Evolutionary conservation across 2,888 invertebrate species (phyloP), one percentile per base, ranked within the genome.

Genomic region (Octonoba sinensis): DNA sequence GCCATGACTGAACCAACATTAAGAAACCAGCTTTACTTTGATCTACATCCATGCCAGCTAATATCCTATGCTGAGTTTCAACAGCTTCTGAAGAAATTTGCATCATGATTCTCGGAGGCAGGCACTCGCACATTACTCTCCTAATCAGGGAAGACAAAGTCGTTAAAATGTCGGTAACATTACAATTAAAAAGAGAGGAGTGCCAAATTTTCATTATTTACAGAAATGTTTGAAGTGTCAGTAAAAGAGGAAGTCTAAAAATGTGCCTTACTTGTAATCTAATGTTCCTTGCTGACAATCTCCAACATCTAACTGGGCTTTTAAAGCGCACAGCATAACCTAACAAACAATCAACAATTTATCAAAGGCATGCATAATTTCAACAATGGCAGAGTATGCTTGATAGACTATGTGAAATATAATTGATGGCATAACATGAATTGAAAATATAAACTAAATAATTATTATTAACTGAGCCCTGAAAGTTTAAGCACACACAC

Each of bases 241-340:
- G 1, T 36, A 36, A 36, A 36, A 36, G 36, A 36, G 11, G 36
- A 36, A 36, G 11, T 36, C 36, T 8, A 36, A 36, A 36, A 6
- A 36, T 36, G 6, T 36, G 3, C 36, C 36, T 92, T 67, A 85
- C 85, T 84, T 84, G 65, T 85, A 85, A 77, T 85, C 85, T 49
- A 83, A 83, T 47, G 77, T 72, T 59, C 84, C 87, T 67, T 87
- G 85, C 70, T 87, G 87, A 84, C 87, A 94, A 89, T 97, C 96
- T 49, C 96, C 95, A 84, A 94, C 91, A 88, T 97, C 97, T 47
- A 96, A 91, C 89, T 97, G 97, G 57, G 96, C 95, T 91, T 97
- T 96, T 64, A 97, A 91, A 22, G 97, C 96, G 65, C 96, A 95
- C 77, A 97, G 89, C 95, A 96, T 96, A 89, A 96, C 95, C 95